Evolutionary conservation across 2,888 invertebrate genomes (phyloP).

Genomic region (Sisyra terminalis): DNA sequence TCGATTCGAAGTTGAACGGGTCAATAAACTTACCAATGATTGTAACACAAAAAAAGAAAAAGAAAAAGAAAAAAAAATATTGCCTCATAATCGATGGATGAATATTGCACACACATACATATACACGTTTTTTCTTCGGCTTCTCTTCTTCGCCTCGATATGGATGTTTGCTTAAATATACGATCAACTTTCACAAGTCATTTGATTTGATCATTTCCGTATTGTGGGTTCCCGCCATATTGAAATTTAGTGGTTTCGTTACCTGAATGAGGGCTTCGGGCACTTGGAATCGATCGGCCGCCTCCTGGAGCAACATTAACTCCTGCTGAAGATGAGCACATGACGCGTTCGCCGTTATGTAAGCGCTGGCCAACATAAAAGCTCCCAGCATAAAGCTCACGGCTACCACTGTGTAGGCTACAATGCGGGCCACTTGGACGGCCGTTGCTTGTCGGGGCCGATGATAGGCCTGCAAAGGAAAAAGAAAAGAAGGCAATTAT

Average conservation of each 20-base stretch:
- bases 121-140: too few relatives aligned
- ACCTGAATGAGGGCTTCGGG: conserved; percentile 55
- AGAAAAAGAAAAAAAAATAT: background rate
- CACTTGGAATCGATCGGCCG: conserved; percentile 31
- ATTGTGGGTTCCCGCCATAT: too few relatives aligned
- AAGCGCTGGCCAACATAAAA: conserved; percentile 70
- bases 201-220: too few relatives aligned
- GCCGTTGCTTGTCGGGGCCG: conserved; percentile 53
- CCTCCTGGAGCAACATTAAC: conserved; percentile 49
- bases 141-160: too few relatives aligned
- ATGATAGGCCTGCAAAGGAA: conserved; percentile 53
- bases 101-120: too few relatives aligned
- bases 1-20: conserved; percentile 1
- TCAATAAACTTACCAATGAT: conserved; percentile 1
- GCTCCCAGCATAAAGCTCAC: conserved; percentile 67
- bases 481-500: background rate
- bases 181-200: too few relatives aligned
- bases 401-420: conserved; percentile 65
- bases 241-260: conserved; percentile 19
- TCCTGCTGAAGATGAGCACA: conserved; percentile 63
- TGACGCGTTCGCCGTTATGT: conserved; percentile 64
- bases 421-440: conserved; percentile 75
- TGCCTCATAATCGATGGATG: background rate
- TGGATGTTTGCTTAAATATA: too few relatives aligned
- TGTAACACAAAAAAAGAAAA: background rate